phyloP scores from a whole-genome alignment of 2,797 vertebrate species.

The Microcaecilia unicolor region DNA sequence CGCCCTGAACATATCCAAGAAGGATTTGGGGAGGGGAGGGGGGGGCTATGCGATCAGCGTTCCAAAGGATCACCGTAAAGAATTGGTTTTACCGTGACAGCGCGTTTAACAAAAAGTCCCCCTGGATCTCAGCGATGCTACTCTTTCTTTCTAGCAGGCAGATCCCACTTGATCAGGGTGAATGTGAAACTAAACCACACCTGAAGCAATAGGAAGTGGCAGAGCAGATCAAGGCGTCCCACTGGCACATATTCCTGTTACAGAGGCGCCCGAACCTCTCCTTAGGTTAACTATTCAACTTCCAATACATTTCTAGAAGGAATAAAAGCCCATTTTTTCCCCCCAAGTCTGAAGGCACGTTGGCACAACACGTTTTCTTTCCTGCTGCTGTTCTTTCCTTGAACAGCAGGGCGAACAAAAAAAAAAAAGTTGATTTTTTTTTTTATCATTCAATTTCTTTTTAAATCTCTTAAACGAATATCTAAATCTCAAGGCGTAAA shows the following conservation, averaged over 20 bases:
- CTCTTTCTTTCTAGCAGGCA: neutral
- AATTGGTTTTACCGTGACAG: neutral
- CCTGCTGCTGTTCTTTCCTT: constrained; percentile 14
- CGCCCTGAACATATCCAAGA: neutral
- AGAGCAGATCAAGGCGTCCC: neutral
- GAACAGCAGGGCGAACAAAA: constrained; percentile 9
- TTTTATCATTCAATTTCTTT: neutral
- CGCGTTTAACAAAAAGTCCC: too few relatives aligned
- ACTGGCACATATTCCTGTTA: neutral
- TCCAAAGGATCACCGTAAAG: too few relatives aligned
- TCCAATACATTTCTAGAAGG: neutral
- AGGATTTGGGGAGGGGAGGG: neutral
- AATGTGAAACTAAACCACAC: neutral
- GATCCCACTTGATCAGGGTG: neutral
- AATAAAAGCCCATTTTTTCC: neutral
- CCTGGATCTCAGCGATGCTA: too few relatives aligned
- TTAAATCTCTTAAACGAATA: too few relatives aligned
- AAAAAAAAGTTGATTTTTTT: constrained; percentile 28
- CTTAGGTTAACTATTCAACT: neutral
- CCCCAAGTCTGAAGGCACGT: constrained; percentile 1
- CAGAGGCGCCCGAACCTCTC: too few relatives aligned
- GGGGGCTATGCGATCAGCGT: neutral
- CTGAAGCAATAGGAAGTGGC: neutral
- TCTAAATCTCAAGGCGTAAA: too few relatives aligned
- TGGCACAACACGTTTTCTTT: constrained; percentile 12